Base-by-base conservation (phyloP, 2,888 invertebrate genomes). In the Parnassius glacialis region DNA sequence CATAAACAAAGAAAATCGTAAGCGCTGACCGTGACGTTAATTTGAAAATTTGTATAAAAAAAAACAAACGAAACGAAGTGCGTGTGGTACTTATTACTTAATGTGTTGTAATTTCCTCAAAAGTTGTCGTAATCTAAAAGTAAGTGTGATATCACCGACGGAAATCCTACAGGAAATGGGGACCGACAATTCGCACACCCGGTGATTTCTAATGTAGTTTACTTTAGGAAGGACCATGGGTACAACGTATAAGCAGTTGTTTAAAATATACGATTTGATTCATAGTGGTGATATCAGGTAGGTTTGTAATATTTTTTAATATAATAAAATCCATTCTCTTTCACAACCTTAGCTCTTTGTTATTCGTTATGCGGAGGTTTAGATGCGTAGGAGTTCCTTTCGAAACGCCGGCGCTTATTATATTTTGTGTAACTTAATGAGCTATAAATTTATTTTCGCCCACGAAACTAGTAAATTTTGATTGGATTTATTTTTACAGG, bases 221-320 rank as follows among this genome's bases (percentile, higher is more conserved):
- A 72, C 74, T 75, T 74, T 77, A 70, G 74, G 76, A 66, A 72
- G 74, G 78, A 80, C 72, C 74, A 90, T 90, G 90, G 87, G 85
- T 67, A 81, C 88, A 57, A 74, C 83, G 67, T 90, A 85, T 71
- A 85, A 79, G 70, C 87, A 88, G 68, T 76, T 90, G 58, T 91
- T 90, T 73, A 92, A 93, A 70, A 80, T 94, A 47, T 93, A 93
- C 73, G 94, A 94, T 80, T 92, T 94, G 57, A 92, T 94, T 64
- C 94, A 94, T 79, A 93, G 93, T 74, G 93, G 92, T 63, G 91
- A 94, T 76, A 80, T 92, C 67, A 90, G 92, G 94, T 94, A 90
- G 72, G 82, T 25, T 47, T 47, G 59, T 52, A 52, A 56, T 48
- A 54, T 54, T 45, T 58, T 51, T 64, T 47, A 20, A 20, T 20